These are phyloP conservation scores for Troglohyphantes excavatus DNA, from an alignment of 2,888 invertebrate genomes.

Conservation along the genomic window DNA sequence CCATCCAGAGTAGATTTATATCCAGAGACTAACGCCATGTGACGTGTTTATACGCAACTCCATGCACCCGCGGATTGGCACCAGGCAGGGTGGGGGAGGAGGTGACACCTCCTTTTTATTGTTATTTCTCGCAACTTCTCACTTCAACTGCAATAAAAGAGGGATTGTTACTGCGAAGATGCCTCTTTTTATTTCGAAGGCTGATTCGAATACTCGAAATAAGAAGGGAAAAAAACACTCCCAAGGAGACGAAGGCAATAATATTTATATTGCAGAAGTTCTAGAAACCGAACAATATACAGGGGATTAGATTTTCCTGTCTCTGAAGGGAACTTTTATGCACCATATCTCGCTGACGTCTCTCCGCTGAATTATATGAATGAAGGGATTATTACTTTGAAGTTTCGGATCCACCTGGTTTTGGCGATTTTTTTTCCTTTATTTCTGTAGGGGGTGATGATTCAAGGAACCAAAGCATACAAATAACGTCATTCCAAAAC, in stretches of 20 bases:
- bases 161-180: constrained; percentile 15
- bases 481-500: constrained; percentile 8
- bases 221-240: background rate
- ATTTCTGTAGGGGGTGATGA: constrained; percentile 17
- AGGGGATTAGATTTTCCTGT: constrained; percentile 52
- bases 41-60: too few species aligned
- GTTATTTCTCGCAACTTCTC: background rate
- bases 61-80: too few species aligned
- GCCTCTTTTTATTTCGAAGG: background rate
- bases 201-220: background rate
- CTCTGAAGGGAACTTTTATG: background rate
- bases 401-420: background rate
- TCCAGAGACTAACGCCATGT: background rate
- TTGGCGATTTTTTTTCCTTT: background rate
- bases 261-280: constrained; percentile 54
- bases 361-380: constrained; percentile 37
- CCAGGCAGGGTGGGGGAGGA: too few species aligned
- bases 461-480: background rate
- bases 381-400: constrained; percentile 44
- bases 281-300: constrained; percentile 36
- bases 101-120: too few species aligned
- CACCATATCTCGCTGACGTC: constrained; percentile 1
- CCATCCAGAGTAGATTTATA: background rate
- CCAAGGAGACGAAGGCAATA: constrained; percentile 34
- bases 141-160: constrained; percentile 27